phyloP scores from a whole-genome alignment of 2,797 vertebrate species.

The Gymnodraco acuticeps region DNA sequence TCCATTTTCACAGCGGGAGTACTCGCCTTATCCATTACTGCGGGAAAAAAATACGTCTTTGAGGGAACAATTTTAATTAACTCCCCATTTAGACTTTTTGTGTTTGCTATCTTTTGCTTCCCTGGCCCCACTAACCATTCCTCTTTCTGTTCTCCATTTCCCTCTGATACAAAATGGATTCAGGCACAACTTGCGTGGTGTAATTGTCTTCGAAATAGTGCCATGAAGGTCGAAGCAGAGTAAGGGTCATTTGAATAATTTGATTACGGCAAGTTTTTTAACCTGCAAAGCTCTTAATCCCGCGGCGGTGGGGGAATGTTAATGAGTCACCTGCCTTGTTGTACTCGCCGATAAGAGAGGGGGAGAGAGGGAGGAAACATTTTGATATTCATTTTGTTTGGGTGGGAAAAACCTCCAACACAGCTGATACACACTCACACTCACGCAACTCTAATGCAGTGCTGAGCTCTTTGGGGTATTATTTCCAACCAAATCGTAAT shows the following conservation, averaged over 20 bases:
- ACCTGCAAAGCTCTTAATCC: conserved; percentile 81
- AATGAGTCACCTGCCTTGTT: conserved; percentile 76
- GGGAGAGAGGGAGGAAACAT: conserved; percentile 1
- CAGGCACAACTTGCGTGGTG: conserved; percentile 58
- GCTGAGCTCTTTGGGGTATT: conserved; percentile 65
- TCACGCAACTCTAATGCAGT: neutral
- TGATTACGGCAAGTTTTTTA: conserved; percentile 75
- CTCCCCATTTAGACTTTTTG: conserved; percentile 65
- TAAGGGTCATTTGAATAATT: conserved; percentile 80
- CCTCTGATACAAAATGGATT: conserved; percentile 71
- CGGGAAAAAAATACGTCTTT: conserved; percentile 44
- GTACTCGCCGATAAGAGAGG: conserved; percentile 46
- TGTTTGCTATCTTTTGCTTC: conserved; percentile 50
- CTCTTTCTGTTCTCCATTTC: conserved; percentile 18
- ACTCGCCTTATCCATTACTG: conserved; percentile 46
- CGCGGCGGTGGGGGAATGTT: conserved; percentile 60
- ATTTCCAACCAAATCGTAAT: conserved; percentile 61
- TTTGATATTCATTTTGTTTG: conserved; percentile 37
- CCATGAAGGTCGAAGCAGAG: conserved; percentile 71
- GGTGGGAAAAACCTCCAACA: neutral
- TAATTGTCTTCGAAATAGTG: conserved; percentile 70
- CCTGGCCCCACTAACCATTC: conserved; percentile 11
- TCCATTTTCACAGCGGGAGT: conserved; percentile 40
- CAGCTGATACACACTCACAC: conserved; percentile 23
- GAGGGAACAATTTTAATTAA: conserved; percentile 77